Evolutionary conservation across 2,797 vertebrate species (phyloP), one percentile per base, ranked within the genome.

Genomic region (Gobio occitaniae): DNA sequence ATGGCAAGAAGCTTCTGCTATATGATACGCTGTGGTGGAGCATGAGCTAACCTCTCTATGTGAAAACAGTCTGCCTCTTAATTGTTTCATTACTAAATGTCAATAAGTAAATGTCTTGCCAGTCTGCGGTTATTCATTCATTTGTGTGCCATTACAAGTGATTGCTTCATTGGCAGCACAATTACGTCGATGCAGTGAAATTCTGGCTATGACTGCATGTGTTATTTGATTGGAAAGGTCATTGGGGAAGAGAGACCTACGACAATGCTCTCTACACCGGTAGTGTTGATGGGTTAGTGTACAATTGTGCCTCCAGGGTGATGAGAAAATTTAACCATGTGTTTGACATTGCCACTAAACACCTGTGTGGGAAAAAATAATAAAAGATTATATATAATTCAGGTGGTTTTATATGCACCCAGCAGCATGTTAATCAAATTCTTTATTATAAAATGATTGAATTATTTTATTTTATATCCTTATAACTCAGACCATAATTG

Each of bases 61-160:
- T 69, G 29, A 16, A 77, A 84, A 68, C 70, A 74, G 56, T 50
- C 56, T 63, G 56, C 44, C 38, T 77, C 65, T 63, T 82, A 78
- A 82, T 78, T 72, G 76, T 69, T 80, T 71, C 76, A 84, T 84
- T 76, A 47, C 61, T 54, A 69, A 68, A 66, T 77, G 63, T 68
- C 61, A 56, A 84, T 76, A 77, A 82, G 52, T 72, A 80, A 85
- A 85, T 80, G 65, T 29, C 65, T 36, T 70, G 52, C 63, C 63
- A 50, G 36, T 50, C 71, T 82, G 72, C 1, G n/a, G 72, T 63
- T 69, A 81, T 86, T 81, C 72, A 36, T 82, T 65, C 44, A 63
- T 72, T 79, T 77, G 79, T 36, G 71, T 15, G 50, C 41, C 79
- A 86, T 86, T 75, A 81, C 21, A 80, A 66, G 59, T 54, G 48